Evolutionary conservation across 2,797 vertebrate genomes (phyloP).

Genomic region (Lemur catta): DNA sequence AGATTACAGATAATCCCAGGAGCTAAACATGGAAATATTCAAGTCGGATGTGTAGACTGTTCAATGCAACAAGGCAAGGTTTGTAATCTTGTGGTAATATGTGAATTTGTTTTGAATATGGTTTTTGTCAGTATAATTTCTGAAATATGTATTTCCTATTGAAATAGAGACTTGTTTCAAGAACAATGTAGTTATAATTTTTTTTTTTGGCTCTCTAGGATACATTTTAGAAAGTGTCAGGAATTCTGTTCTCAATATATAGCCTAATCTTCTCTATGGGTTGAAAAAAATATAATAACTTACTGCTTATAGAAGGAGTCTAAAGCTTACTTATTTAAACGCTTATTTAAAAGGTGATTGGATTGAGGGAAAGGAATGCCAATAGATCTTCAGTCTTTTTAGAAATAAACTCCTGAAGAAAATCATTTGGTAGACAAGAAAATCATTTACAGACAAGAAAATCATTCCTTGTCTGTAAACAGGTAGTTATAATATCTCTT

Average conservation of each 20-base stretch:
- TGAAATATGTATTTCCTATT: constrained; percentile 36
- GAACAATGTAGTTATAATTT: background rate
- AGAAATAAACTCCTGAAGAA: background rate
- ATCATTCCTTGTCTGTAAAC: background rate
- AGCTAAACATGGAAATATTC: constrained; percentile 97
- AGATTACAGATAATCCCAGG: constrained; percentile 98
- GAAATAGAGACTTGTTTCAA: constrained; percentile 28
- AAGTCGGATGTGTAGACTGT: constrained; percentile 97
- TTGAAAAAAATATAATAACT: background rate
- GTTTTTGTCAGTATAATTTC: constrained; percentile 41
- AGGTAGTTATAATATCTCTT: background rate
- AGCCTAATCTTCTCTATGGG: background rate
- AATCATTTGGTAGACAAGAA: constrained; percentile 3
- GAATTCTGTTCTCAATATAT: constrained; percentile 22
- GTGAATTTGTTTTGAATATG: constrained; percentile 29
- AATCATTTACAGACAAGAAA: background rate
- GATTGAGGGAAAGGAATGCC: background rate
- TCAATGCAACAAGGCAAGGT: constrained; percentile 96
- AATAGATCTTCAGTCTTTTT: background rate
- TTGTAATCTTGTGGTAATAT: constrained; percentile 74
- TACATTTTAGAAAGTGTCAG: constrained; percentile 5
- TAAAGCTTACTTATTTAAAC: constrained; percentile 40
- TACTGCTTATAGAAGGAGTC: background rate
- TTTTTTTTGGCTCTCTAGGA: background rate
- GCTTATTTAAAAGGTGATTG: constrained; percentile 36